A percentile compares a stretch with the other conserved stretches of the same genome.
Conservation (phyloP, 1,140 invertebrate species). For the Drosophila sechellia region DNA sequence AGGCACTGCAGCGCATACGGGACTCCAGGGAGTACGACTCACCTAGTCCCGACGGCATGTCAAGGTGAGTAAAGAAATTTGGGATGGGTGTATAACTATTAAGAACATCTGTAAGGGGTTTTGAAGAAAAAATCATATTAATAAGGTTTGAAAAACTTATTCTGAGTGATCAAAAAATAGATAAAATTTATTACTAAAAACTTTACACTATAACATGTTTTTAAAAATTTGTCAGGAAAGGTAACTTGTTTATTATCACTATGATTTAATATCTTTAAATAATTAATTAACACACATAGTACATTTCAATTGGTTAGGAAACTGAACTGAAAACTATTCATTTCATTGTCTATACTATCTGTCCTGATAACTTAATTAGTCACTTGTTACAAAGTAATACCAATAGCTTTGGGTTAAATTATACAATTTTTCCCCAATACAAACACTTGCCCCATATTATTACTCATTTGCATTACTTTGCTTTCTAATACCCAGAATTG, state of each 20-base stretch:
- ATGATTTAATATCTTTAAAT: no score
- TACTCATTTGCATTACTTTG: slow-evolving; percentile 15
- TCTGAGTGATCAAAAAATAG: background rate
- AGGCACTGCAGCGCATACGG: slow-evolving; percentile 77
- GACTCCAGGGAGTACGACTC: slow-evolving; percentile 80
- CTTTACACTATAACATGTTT: no score
- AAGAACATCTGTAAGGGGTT: background rate
- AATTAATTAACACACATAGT: no score
- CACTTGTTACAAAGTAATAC: background rate
- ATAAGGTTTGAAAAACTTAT: background rate
- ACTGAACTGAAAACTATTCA: no score
- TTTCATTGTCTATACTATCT: background rate
- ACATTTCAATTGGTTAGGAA: background rate
- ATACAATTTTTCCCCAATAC: no score
- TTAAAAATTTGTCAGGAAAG: no score
- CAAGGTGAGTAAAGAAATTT: slow-evolving; percentile 61
- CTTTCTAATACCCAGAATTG: slow-evolving; percentile 3
- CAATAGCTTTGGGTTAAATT: no score
- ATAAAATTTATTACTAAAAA: no score
- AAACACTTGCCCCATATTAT: background rate
- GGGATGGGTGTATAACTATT: no score
- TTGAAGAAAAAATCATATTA: background rate
- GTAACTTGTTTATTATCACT: no score
- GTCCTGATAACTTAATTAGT: background rate
- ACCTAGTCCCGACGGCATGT: slow-evolving; percentile 84